Evolutionary conservation across 2,888 invertebrate species (phyloP), one percentile per base, ranked within the genome.

Genomic region (Caenorhabditis becei): DNA sequence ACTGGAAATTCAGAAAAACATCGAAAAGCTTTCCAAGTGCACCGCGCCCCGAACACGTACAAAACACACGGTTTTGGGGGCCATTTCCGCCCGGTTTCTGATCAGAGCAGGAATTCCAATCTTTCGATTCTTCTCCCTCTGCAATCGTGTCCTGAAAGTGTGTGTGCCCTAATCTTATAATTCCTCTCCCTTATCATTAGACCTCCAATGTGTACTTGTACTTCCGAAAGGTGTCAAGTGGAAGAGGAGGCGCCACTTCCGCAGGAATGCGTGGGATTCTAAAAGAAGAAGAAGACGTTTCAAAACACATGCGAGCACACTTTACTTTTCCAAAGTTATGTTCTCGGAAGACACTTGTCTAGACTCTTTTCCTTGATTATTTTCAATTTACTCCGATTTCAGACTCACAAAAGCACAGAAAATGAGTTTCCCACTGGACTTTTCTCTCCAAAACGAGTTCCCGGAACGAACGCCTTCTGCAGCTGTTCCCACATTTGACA

Each of bases 261-360:
- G 28, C n/a, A 28, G 35, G 11, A 32, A 56, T 35, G 56, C 35
- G 56, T 56, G 56, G 56, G 56, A 56, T 2, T n/a, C 51, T 8
- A 2, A 8, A 32, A 28, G 11, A 35, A 26, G 20, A 10, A 35
- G 28, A n/a, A 54, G 54, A 26, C 56, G 56, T 56, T 56, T 56
- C 56, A 56, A 56, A 56, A 56, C 56, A 56, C 56, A 54, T 23
- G 16, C 51, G 14, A n/a, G n/a, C 54, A 16, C 53, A 54, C 54
- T 54, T 54, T 56, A 28, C 28, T 20, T 16, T n/a, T 56, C 32
- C 32, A 32, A 32, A 32, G 32, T n/a, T n/a, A n/a, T n/a, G n/a
- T n/a, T n/a, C n/a, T 18, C 3, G 18, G 49, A 7, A 32, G 32
- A 32, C 14, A n/a, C 14, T 14, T 1, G 51, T 26, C 26, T 23